phyloP scores from a whole-genome alignment of 2,113 vertebrate genomes.

The Heliornis fulica region DNA sequence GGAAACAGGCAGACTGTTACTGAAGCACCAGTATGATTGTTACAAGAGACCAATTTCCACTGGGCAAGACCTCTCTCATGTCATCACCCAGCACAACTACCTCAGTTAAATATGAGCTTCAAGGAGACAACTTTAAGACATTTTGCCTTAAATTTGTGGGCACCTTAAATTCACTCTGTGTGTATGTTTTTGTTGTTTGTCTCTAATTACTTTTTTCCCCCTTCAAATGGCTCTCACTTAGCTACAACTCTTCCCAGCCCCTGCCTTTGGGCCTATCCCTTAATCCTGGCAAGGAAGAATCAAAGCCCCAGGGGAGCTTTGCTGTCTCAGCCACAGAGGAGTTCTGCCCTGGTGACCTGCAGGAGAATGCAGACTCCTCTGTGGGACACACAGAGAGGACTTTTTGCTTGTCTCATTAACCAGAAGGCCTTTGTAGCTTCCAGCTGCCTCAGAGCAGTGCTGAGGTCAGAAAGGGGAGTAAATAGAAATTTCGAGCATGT shows the following conservation, averaged over 20 bases:
- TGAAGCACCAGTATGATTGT: background rate
- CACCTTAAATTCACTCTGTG: background rate
- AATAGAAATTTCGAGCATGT: background rate
- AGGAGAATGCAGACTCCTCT: background rate
- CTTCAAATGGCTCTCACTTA: background rate
- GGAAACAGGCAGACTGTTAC: background rate
- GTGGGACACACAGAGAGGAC: background rate
- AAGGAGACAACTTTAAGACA: background rate
- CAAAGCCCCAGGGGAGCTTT: background rate
- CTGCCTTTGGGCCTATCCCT: background rate
- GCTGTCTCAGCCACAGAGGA: background rate
- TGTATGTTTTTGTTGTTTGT: background rate
- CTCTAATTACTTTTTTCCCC: background rate
- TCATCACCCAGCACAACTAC: background rate
- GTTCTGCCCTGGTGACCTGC: background rate
- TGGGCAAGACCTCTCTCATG: background rate
- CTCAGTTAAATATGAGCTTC: background rate
- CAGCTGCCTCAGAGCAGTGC: background rate
- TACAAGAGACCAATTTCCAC: background rate
- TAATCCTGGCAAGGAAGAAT: background rate
- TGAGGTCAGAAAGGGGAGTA: background rate
- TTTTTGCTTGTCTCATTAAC: background rate
- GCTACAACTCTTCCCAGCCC: background rate
- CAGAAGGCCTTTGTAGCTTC: background rate
- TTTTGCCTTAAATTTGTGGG: background rate